Percentiles rank a stretch among this genome's conserved stretches.
Evolutionary conservation across 1,140 invertebrate genomes (phyloP).

Genomic region (Leptoteleia sp.): DNA sequence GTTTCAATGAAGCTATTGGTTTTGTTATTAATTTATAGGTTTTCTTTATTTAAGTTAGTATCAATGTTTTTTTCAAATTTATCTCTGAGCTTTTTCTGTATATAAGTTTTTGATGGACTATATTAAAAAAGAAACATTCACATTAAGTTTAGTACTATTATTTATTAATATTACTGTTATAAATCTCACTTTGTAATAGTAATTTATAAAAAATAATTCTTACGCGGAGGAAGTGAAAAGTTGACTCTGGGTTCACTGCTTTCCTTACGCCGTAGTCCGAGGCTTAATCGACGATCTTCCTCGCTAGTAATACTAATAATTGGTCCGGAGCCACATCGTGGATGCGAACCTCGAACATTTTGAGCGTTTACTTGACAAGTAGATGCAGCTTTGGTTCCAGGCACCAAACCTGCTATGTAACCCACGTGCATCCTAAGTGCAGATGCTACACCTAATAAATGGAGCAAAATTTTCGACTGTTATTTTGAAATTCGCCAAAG

Average conservation of each 20-base stretch:
- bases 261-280: slow-evolving; percentile 75
- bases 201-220: slow-evolving; percentile 53
- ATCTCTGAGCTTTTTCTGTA: too few species aligned
- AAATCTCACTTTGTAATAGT: too few species aligned
- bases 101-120: too few species aligned
- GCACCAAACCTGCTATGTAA: slow-evolving; percentile 86
- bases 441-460: slow-evolving; percentile 72
- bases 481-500: slow-evolving; percentile 2
- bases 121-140: too few species aligned
- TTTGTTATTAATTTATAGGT: too few species aligned
- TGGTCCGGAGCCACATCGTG: slow-evolving; percentile 78
- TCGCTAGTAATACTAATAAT: slow-evolving; percentile 80
- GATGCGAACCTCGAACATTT: slow-evolving; percentile 76
- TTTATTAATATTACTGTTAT: too few species aligned
- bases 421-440: slow-evolving; percentile 87
- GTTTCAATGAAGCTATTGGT: too few species aligned
- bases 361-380: slow-evolving; percentile 78
- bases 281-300: slow-evolving; percentile 76
- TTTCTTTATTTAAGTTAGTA: too few species aligned
- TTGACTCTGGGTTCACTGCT: slow-evolving; percentile 83
- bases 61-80: too few species aligned
- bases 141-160: too few species aligned
- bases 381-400: slow-evolving; percentile 82
- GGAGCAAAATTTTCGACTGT: slow-evolving; percentile 19
- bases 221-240: slow-evolving; percentile 83